Percentiles rank a stretch among this genome's conserved stretches.
These are phyloP conservation scores for Agrochola litura DNA, from an alignment of 2,888 invertebrate genomes.

Conservation along the genomic window DNA sequence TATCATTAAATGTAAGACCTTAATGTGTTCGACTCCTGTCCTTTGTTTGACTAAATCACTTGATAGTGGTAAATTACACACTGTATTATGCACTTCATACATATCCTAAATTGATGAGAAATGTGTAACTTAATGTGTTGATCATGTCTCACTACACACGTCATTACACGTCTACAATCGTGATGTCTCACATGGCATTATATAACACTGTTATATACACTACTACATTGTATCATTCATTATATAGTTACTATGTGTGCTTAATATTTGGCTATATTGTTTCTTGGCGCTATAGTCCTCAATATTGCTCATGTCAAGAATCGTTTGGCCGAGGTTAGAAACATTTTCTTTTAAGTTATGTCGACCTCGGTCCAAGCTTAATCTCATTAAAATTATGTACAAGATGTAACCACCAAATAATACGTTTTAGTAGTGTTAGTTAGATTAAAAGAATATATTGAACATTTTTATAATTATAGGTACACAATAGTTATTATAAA, in stretches of 20 bases:
- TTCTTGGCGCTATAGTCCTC: slow-evolving; percentile 72
- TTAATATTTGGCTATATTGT: slow-evolving; percentile 72
- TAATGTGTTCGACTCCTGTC: slow-evolving; percentile 20
- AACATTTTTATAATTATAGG: slow-evolving; percentile 66
- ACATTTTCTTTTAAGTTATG: slow-evolving; percentile 39
- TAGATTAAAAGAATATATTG: slow-evolving; percentile 67
- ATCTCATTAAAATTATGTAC: slow-evolving; percentile 88
- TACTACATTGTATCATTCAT: slow-evolving; percentile 68
- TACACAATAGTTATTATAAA: slow-evolving; percentile 59
- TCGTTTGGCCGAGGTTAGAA: slow-evolving; percentile 48
- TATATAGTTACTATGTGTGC: slow-evolving; percentile 73
- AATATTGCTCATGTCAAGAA: slow-evolving; percentile 67
- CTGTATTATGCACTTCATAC: slow-evolving; percentile 15
- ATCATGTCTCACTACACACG: slow-evolving; percentile 63
- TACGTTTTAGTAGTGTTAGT: slow-evolving; percentile 82
- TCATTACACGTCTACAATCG: slow-evolving; percentile 57
- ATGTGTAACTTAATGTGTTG: slow-evolving; percentile 59
- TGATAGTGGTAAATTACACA: background rate
- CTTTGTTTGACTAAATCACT: background rate
- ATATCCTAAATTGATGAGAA: slow-evolving; percentile 56
- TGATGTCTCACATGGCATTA: slow-evolving; percentile 79
- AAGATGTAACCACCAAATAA: slow-evolving; percentile 90
- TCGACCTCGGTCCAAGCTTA: slow-evolving; percentile 73
- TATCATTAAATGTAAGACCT: slow-evolving; percentile 37
- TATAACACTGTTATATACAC: slow-evolving; percentile 63